Base-by-base conservation (phyloP, 1,140 invertebrate species). In the Adoxophyes honmai region DNA sequence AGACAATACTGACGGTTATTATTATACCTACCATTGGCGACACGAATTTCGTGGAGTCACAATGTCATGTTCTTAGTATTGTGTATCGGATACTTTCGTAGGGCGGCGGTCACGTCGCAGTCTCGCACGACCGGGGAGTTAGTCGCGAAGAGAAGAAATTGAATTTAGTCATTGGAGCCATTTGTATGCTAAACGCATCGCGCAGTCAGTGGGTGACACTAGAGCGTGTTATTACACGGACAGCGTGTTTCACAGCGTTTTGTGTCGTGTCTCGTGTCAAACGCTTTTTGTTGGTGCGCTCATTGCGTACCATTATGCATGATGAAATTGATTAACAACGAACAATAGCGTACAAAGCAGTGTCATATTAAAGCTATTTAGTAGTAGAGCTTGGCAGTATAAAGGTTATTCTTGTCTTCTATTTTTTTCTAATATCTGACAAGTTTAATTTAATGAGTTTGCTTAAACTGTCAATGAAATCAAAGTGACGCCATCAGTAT, bases 21-120 rank as follows among this genome's bases (percentile, higher is more conserved):
- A 52, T 34, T 33, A 14, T 42, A 34, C 13, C 14, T 6, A n/a
- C n/a, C n/a, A 15, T 59, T 48, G 33, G 53, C 44, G 57, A 68
- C 59, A 63, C 48, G 61, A 66, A 51, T 55, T 77, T 73, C 60
- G 60, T 66, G 59, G 54, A 58, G 63, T 13, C 55, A 55, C 68
- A 68, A 75, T 71, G 68, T 78, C 73, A 78, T 59, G 53, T 59
- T 66, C 15, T 18, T 11, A 28, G 42, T 44, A 44, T 18, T 44
- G 16, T 44, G 39, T 21, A 44, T 10, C 39, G 18, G 39, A 44
- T 18, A 44, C 16, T 48, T 48, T 28, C 10, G 42, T 8, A 8
- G 16, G n/a, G 39, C 21, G 6, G n/a, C 16, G 42, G 42, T 48
- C 42, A 48, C 42, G 42, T 48, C 42, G 4, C 16, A 21, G 10